Percentiles rank a stretch among this genome's conserved stretches.
Evolutionary conservation across 1,140 invertebrate genomes (phyloP).

Genomic region (Aphaenogaster ashmeadi): DNA sequence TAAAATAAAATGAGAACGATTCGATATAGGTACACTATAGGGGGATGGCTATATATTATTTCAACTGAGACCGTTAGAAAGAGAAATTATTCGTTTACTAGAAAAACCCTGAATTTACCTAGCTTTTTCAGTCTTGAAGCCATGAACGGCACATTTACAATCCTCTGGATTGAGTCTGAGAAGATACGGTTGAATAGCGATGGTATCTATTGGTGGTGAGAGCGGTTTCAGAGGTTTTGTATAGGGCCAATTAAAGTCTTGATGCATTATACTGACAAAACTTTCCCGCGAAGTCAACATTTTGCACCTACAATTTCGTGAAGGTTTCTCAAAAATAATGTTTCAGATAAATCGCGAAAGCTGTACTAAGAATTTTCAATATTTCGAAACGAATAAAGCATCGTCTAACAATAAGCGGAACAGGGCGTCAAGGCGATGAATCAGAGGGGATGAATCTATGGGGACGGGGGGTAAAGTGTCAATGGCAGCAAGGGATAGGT

Average conservation of each 20-base stretch:
- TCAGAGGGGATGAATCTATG: background rate
- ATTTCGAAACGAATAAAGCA: background rate
- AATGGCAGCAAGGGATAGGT: background rate
- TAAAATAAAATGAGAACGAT: conserved; percentile 7
- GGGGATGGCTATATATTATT: conserved; percentile 81
- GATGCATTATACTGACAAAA: conserved; percentile 85
- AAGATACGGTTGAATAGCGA: conserved; percentile 80
- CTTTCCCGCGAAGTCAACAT: conserved; percentile 75
- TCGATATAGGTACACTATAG: background rate
- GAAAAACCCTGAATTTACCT: conserved; percentile 56
- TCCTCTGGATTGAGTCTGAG: conserved; percentile 68
- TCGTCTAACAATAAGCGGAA: background rate
- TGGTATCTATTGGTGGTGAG: conserved; percentile 69
- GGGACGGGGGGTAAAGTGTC: background rate
- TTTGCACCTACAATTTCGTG: conserved; percentile 30
- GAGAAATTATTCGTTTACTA: conserved; percentile 85
- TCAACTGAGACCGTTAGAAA: conserved; percentile 80
- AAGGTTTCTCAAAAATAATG: conserved; percentile 16
- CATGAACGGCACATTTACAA: conserved; percentile 73
- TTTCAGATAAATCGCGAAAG: background rate
- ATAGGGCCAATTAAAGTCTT: conserved; percentile 88
- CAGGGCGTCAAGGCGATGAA: too few species aligned
- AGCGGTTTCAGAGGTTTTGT: conserved; percentile 85
- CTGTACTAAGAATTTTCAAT: conserved; percentile 44
- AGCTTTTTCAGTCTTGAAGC: conserved; percentile 60